Evolutionary conservation across 2,797 vertebrate genomes (phyloP), one percentile per base, ranked within the genome.

Genomic region (Acanthiza pusilla): DNA sequence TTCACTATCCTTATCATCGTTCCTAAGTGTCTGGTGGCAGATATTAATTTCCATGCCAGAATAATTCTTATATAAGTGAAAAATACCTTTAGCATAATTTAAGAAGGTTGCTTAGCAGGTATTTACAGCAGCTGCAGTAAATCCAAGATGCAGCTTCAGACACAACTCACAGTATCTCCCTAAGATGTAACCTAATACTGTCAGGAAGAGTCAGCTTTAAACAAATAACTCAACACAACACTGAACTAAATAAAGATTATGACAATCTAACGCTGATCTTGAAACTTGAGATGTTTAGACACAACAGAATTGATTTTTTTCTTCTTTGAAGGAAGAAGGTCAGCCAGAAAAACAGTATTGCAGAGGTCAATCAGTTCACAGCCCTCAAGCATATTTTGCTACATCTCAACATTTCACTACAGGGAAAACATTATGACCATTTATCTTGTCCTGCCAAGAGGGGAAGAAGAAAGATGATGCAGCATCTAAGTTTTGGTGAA

Each of bases 111-210:
- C 70, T 93, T 89, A 85, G 76, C 62, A 94, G 92, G 67, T 92
- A 83, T 94, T 96, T 96, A 79, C 86, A 83, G 91, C 93, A 93
- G 71, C 93, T 82, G 76, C 81, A 79, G 48, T 78, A 96, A 96
- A 97, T 93, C 86, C 92, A 82, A 58, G 81, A 63, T 50, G 50
- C 73, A 87, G 76, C 76, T 93, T 97, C 94, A 97, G 91, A 96
- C 84, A 72, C 57, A 88, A 73, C 93, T 85, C 86, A 27, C 72
- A 63, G 63, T 77, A 75, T 71, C 62, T 93, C 76, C 92, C 62
- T 40, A 71, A 83, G 86, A 94, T 57, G 93, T 96, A 97, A 96
- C 96, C 97, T 55, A 94, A 96, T 95, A 96, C 94, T 96, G 96
- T 97, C 96, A 96, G 67, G 25, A 89, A 80, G 67, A 0, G 61